Percentiles rank a stretch among this genome's conserved stretches.
Conservation (phyloP, 2,113 vertebrate genomes). For the Aleadryas rufinucha region DNA sequence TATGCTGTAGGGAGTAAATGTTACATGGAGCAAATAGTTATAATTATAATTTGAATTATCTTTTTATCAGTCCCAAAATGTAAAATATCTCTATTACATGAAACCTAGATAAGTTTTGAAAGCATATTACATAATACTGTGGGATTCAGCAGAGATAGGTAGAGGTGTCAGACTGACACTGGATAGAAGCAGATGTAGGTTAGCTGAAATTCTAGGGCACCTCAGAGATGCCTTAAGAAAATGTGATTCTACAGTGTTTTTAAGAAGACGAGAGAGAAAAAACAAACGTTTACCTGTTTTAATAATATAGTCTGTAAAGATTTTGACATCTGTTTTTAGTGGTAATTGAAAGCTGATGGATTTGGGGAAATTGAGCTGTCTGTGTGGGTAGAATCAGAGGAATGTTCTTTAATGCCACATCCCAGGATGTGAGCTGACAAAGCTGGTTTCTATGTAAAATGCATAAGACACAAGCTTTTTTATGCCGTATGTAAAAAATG, state of each 20-base stretch:
- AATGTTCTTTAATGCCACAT: background rate
- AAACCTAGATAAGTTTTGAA: background rate
- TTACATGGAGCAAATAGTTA: background rate
- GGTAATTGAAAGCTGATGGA: slow-evolving; percentile 2
- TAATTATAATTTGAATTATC: background rate
- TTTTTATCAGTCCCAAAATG: background rate
- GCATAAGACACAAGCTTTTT: background rate
- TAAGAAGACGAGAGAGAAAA: background rate
- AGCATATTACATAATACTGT: background rate
- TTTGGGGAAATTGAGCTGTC: background rate
- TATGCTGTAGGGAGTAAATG: background rate
- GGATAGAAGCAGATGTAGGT: background rate
- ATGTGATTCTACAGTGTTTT: background rate
- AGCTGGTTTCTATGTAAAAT: background rate
- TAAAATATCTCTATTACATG: background rate
- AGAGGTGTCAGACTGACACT: background rate
- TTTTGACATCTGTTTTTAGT: slow-evolving; percentile 7
- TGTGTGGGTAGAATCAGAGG: background rate
- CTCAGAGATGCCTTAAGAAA: background rate
- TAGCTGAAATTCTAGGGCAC: background rate
- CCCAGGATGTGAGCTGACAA: background rate
- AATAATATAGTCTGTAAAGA: background rate
- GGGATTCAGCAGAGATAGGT: background rate
- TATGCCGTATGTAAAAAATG: background rate
- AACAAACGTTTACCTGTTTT: background rate